Evolutionary conservation across 2,113 vertebrate genomes (phyloP), one percentile per base, ranked within the genome.

Genomic region (Sebastes fasciatus): DNA sequence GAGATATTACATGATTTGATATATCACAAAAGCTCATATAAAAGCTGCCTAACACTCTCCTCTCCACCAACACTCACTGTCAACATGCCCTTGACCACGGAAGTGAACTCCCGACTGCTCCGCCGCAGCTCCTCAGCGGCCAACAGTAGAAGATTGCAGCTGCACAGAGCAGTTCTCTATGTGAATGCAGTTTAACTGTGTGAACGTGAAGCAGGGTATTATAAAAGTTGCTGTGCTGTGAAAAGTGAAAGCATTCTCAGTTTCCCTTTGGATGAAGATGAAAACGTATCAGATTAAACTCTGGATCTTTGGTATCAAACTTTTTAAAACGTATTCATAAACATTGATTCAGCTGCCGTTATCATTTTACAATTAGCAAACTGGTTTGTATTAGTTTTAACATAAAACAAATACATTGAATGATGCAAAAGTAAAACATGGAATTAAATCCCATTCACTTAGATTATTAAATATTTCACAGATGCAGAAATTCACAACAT

Each of bases 381-480:
- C 23, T 34, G 4, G 3, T 78, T 61, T 42, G 4, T 13, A 42
- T 66, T n/a, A 8, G 16, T 46, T 60, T 40, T n/a, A 62, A 34
- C 21, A 21, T 40, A 6, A 58, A 57, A 80, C 43, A 80, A 76
- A 77, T 8, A 51, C 12, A 75, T 0, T 68, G 40, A 67, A 43
- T 23, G 19, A 72, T 23, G 62, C 45, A 74, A 46, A 79, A 57
- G 63, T 63, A 46, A 63, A 87, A 70, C 34, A 21, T n/a, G 14
- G 14, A 51, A 71, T 26, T 45, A 42, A 61, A n/a, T 13, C 21
- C 42, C 1, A 45, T 68, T 84, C 23, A 54, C 40, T 74, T 64
- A 55, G 6, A 80, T 74, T 80, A 83, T 77, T 80, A 68, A n/a
- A 83, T 83, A 80, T 85, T 91, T 84, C 8, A 74, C 78, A 88